phyloP scores from a whole-genome alignment of 2,797 vertebrate species.

The Smutsia temminckii region DNA sequence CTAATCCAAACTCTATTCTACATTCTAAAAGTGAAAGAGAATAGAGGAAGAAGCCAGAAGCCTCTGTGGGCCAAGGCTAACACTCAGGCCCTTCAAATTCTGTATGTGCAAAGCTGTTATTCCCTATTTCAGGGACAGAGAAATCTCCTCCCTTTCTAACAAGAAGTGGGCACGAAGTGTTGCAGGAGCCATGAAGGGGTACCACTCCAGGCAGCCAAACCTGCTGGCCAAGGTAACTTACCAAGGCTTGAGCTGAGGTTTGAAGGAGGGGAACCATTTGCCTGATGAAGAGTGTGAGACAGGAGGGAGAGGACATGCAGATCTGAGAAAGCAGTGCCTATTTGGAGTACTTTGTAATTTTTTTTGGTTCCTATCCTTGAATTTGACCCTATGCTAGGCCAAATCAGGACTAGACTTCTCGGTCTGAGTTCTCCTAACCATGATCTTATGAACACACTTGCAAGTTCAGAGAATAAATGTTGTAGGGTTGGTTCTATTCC shows the following conservation, averaged over 20 bases:
- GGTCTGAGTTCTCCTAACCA: background rate
- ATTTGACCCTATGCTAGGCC: background rate
- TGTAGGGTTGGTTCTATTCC: background rate
- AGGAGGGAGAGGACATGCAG: background rate
- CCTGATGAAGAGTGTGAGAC: background rate
- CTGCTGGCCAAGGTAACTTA: background rate
- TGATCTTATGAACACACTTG: background rate
- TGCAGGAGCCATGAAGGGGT: background rate
- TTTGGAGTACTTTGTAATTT: slow-evolving; percentile 3
- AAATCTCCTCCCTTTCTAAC: background rate
- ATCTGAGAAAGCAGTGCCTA: background rate
- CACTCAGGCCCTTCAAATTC: background rate
- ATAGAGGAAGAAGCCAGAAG: background rate
- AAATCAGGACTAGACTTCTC: background rate
- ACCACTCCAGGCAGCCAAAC: background rate
- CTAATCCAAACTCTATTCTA: background rate
- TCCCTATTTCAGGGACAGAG: background rate
- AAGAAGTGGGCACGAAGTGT: background rate
- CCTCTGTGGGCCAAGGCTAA: background rate
- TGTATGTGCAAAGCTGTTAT: background rate
- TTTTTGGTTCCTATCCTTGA: background rate
- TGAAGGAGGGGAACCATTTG: background rate
- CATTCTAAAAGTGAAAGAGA: background rate
- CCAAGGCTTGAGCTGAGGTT: background rate
- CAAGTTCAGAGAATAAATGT: background rate